phyloP scores from a whole-genome alignment of 2,888 invertebrate genomes.

The Lepidocyrtinus sp. region DNA sequence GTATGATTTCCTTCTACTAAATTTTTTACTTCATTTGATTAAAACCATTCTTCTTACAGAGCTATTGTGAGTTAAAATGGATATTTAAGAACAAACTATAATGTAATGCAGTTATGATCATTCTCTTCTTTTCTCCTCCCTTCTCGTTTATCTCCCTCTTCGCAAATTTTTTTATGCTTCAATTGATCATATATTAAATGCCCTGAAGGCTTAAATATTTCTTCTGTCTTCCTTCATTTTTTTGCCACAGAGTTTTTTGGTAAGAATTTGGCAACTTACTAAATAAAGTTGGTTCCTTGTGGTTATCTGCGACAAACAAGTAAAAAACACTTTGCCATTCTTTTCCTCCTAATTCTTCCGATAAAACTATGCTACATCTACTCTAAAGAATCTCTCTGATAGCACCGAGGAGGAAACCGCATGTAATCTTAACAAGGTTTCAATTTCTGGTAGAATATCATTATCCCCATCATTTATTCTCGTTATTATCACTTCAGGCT shows the following conservation, averaged over 20 bases:
- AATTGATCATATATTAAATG: conserved; percentile 8
- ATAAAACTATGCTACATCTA: conserved; percentile 1
- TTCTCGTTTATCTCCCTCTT: not conserved
- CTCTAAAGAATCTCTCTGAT: not conserved
- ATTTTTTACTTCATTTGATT: no score
- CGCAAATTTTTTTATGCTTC: conserved; percentile 2
- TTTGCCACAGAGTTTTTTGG: conserved; percentile 21
- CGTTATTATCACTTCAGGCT: conserved; percentile 50
- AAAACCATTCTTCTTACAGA: no score
- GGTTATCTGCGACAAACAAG: conserved; percentile 16
- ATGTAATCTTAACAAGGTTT: conserved; percentile 37
- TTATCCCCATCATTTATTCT: conserved; percentile 37
- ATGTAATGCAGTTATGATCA: not conserved
- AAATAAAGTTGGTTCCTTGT: conserved; percentile 14
- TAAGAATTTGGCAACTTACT: not conserved
- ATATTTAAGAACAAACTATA: not conserved
- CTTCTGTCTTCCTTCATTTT: conserved; percentile 25
- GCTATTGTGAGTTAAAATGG: not conserved
- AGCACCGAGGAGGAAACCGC: not conserved
- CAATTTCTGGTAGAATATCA: conserved; percentile 43
- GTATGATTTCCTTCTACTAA: not conserved
- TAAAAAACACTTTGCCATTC: conserved; percentile 5
- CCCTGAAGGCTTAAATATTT: not conserved
- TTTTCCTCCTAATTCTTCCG: conserved; percentile 2
- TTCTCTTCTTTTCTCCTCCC: conserved; percentile 27